phyloP scores from a whole-genome alignment of 2,113 vertebrate genomes.

The Hipposideros armiger region DNA sequence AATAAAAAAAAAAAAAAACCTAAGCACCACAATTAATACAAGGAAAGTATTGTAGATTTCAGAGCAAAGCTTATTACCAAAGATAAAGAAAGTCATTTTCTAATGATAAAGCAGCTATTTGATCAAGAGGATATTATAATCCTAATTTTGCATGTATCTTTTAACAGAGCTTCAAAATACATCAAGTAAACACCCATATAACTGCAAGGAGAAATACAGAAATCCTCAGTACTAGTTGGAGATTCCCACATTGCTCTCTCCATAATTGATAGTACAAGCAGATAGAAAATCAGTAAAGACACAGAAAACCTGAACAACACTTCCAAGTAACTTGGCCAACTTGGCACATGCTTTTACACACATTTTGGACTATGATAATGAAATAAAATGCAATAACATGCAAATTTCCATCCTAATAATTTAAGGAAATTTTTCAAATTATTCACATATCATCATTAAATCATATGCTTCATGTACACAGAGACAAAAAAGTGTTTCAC shows the following conservation, averaged over 20 bases:
- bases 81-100: neutral
- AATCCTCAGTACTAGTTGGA: neutral
- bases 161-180: conserved; percentile 11
- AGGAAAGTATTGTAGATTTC: neutral
- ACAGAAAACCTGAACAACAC: neutral
- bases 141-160: neutral
- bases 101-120: neutral
- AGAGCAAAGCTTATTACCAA: neutral
- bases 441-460: neutral
- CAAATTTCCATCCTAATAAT: neutral
- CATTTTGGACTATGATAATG: neutral
- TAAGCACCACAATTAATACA: neutral
- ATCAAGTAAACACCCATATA: neutral
- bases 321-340: neutral
- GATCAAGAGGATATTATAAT: neutral
- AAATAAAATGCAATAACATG: conserved; percentile 11
- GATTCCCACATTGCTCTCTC: neutral
- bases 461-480: neutral
- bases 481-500: neutral
- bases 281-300: neutral
- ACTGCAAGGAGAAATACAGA: neutral
- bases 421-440: neutral
- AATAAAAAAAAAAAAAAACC: neutral
- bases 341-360: neutral
- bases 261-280: neutral